A percentile compares a stretch with the other conserved stretches of the same genome.
These are phyloP conservation scores for Bombyx mandarina DNA, from an alignment of 1,140 invertebrate species.

Conservation along the genomic window DNA sequence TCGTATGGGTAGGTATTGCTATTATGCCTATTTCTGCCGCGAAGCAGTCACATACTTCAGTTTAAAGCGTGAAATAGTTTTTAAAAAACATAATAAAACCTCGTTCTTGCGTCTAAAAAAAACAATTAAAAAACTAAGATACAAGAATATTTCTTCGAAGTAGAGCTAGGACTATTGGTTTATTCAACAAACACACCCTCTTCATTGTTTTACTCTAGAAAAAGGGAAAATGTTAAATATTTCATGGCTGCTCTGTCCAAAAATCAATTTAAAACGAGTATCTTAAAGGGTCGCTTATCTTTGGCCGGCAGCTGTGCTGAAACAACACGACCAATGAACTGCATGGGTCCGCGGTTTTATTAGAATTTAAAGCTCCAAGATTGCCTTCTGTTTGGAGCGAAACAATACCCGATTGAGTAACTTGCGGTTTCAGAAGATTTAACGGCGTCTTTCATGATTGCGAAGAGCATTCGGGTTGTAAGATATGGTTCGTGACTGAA, in stretches of 20 bases:
- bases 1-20: too few species aligned
- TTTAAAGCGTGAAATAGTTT: too few species aligned
- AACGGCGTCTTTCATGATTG: too few species aligned
- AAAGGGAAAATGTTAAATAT: constrained; percentile 34
- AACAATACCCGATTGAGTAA: too few species aligned
- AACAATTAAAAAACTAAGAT: too few species aligned
- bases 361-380: constrained; percentile 7
- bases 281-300: constrained; percentile 50
- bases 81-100: constrained; percentile 11
- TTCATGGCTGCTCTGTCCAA: constrained; percentile 34
- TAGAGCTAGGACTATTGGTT: too few species aligned
- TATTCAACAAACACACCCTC: background rate
- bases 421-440: too few species aligned
- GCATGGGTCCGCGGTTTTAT: constrained; percentile 15
- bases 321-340: constrained; percentile 25
- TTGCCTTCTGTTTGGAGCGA: background rate
- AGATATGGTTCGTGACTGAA: too few species aligned
- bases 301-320: constrained; percentile 33
- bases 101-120: constrained; percentile 13
- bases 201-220: constrained; percentile 3
- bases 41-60: too few species aligned
- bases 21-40: too few species aligned
- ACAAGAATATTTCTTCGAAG: too few species aligned
- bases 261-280: constrained; percentile 52
- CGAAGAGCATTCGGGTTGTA: too few species aligned